A percentile compares a stretch with the other conserved stretches of the same genome.
phyloP scores from a whole-genome alignment of 2,888 invertebrate genomes.

The Syritta pipiens region DNA sequence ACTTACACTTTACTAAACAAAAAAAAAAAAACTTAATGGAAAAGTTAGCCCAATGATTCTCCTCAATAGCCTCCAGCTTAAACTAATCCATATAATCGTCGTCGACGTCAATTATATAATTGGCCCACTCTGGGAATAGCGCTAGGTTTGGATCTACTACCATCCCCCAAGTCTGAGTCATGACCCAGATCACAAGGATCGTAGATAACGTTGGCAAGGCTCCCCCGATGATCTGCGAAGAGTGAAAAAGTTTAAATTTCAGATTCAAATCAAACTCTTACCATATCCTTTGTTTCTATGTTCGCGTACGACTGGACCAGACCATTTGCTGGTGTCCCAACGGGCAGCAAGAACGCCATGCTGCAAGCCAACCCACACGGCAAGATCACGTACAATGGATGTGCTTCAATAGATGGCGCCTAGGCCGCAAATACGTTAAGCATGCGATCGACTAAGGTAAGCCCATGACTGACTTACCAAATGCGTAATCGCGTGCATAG shows the following conservation, averaged over 20 bases:
- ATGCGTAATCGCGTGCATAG: constrained; percentile 82
- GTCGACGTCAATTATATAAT: too few relatives aligned
- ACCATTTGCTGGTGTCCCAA: constrained; percentile 95
- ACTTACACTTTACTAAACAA: too few relatives aligned
- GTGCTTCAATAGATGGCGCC: constrained; percentile 85
- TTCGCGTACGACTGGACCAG: constrained; percentile 89
- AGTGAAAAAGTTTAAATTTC: constrained; percentile 41
- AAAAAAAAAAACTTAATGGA: too few relatives aligned
- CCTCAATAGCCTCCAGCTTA: too few relatives aligned
- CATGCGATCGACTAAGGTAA: constrained; percentile 74
- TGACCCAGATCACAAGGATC: constrained; percentile 83
- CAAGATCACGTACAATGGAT: constrained; percentile 92
- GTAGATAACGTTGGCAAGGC: constrained; percentile 87
- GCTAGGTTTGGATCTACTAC: constrained; percentile 83
- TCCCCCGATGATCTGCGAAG: constrained; percentile 83
- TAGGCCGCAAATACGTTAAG: neutral
- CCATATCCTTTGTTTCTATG: constrained; percentile 87
- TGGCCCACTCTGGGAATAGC: constrained; percentile 83
- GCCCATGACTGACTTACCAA: neutral
- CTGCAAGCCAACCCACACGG: constrained; percentile 91
- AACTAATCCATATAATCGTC: too few relatives aligned
- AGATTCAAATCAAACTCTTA: constrained; percentile 73
- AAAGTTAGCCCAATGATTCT: too few relatives aligned
- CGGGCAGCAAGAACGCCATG: constrained; percentile 93
- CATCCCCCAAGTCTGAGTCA: constrained; percentile 86